These are phyloP conservation scores for Euphydryas editha DNA, from an alignment of 2,888 invertebrate species.

Conservation along the genomic window DNA sequence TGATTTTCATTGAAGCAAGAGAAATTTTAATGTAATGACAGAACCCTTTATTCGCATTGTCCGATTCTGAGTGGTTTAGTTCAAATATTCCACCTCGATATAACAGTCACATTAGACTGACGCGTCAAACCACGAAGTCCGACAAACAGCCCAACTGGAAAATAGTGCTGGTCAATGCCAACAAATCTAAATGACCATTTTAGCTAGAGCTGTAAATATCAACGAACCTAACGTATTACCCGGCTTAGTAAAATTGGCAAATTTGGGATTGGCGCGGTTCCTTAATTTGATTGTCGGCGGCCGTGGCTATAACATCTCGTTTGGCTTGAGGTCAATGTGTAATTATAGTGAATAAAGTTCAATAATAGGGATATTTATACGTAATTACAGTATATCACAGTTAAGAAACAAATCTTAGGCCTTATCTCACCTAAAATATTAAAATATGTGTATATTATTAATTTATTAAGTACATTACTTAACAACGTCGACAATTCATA, in stretches of 20 bases:
- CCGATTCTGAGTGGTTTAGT: slow-evolving; percentile 1
- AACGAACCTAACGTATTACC: slow-evolving; percentile 26
- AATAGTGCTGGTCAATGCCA: slow-evolving; percentile 37
- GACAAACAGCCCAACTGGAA: slow-evolving; percentile 43
- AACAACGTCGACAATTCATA: neutral
- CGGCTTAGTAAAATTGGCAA: slow-evolving; percentile 28
- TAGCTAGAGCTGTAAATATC: slow-evolving; percentile 24
- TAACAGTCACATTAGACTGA: slow-evolving; percentile 35
- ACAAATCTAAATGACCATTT: slow-evolving; percentile 30
- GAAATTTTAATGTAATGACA: neutral
- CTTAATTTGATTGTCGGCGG: slow-evolving; percentile 47
- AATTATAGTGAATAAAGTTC: slow-evolving; percentile 37
- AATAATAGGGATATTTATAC: neutral
- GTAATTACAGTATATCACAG: neutral
- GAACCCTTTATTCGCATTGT: neutral
- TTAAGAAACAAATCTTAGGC: too few relatives aligned
- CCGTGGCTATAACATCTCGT: slow-evolving; percentile 49
- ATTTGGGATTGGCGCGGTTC: slow-evolving; percentile 39
- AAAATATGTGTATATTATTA: too few relatives aligned
- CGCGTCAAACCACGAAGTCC: slow-evolving; percentile 36
- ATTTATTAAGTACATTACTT: neutral
- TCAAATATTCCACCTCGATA: slow-evolving; percentile 21
- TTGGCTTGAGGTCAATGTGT: slow-evolving; percentile 45
- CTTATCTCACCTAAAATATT: too few relatives aligned
- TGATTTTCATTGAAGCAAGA: slow-evolving; percentile 14